Conservation (phyloP, 1,140 invertebrate genomes). For the Drosophila guanche region DNA sequence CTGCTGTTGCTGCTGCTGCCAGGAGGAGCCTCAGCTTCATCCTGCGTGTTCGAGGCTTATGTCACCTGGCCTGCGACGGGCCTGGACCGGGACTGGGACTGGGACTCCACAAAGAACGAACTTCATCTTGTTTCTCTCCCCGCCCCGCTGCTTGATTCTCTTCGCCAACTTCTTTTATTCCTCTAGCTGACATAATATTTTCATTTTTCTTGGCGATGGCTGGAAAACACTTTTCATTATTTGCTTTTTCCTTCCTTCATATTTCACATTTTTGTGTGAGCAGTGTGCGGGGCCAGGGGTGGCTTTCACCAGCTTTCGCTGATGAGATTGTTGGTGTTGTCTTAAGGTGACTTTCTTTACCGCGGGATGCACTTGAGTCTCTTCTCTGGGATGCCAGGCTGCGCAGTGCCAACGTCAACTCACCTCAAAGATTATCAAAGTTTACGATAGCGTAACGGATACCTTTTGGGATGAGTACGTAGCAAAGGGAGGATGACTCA, state of each 20-base stretch:
- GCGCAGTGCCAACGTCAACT: neutral
- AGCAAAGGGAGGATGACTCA: conserved; percentile 15
- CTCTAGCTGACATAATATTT: conserved; percentile 70
- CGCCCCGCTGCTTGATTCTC: conserved; percentile 4
- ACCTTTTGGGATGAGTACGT: conserved; percentile 11
- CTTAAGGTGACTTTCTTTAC: conserved; percentile 28
- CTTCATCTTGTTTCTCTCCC: conserved; percentile 2
- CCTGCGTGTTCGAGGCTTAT: conserved; percentile 55
- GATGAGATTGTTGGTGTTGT: conserved; percentile 56
- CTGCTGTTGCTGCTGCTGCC: too few species aligned
- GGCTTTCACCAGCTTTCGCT: conserved; percentile 11
- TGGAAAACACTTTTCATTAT: conserved; percentile 75
- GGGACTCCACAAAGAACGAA: too few species aligned
- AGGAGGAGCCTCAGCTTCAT: conserved; percentile 31
- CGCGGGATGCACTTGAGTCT: conserved; percentile 2
- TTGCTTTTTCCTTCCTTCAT: conserved; percentile 62
- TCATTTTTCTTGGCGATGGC: conserved; percentile 53
- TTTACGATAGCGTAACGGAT: conserved; percentile 25
- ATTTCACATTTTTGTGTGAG: conserved; percentile 70
- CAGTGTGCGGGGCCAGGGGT: neutral
- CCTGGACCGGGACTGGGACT: too few species aligned
- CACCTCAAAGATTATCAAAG: conserved; percentile 34
- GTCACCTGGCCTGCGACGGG: conserved; percentile 47
- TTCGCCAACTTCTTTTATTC: conserved; percentile 39
- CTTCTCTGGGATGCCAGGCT: neutral